These are phyloP conservation scores for Engraulis encrasicolus DNA, from an alignment of 2,113 vertebrate species.

Conservation along the genomic window DNA sequence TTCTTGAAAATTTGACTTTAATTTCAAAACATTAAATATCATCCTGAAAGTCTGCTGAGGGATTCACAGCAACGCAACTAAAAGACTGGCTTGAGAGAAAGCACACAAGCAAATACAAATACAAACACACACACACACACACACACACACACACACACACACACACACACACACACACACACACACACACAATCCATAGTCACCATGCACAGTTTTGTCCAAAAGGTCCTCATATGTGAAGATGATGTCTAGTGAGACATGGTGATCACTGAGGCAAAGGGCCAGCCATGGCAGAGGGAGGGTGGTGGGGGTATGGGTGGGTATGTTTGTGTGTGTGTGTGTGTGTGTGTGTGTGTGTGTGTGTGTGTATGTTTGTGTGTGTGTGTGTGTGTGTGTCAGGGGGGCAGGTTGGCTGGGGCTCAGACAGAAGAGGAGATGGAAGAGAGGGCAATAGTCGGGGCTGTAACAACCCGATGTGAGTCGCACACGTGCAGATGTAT, in stretches of 20 bases:
- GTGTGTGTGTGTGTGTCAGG: too few species aligned
- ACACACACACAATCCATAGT: neutral
- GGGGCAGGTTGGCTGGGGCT: neutral
- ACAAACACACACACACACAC: neutral
- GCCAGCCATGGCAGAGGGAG: too few species aligned
- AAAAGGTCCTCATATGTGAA: neutral
- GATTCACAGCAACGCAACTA: conserved; percentile 5
- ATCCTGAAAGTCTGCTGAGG: neutral
- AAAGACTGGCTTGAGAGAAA: neutral
- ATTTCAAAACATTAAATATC: conserved; percentile 1
- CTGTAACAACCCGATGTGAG: too few species aligned
- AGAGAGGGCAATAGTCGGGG: neutral
- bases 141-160: conserved; percentile 18
- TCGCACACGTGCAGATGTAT: too few species aligned
- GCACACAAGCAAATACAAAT: too few species aligned
- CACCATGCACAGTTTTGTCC: neutral
- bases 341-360: too few species aligned
- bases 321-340: too few species aligned
- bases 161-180: neutral
- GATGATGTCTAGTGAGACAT: neutral
- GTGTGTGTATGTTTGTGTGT: too few species aligned
- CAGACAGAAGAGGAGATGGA: neutral
- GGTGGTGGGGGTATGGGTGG: neutral
- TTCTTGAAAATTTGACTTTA: too few species aligned
- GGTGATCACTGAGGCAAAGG: neutral